Evolutionary conservation across 2,113 vertebrate species (phyloP), one percentile per base, ranked within the genome.

Genomic region (Morphnarchus princeps): DNA sequence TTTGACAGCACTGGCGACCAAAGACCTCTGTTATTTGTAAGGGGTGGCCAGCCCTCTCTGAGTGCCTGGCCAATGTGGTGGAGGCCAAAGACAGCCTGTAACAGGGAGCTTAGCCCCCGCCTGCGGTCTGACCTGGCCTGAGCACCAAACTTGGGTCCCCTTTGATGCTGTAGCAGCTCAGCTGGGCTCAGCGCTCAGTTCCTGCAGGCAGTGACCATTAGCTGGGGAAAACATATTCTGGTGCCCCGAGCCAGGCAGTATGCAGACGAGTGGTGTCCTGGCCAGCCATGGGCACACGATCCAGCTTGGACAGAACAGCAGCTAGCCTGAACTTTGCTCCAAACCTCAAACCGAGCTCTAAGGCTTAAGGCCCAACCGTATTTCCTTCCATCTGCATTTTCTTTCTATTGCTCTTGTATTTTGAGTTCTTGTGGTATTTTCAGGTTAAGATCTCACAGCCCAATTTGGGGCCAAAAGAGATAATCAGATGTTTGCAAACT

Each of bases 11-110:
- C 22, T 6, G 25, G 31, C 79, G 49, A 54, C 25, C 69, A 55
- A 83, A 88, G 69, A 43, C 21, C 59, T 78, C 47, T 20, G 21
- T 45, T 29, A 52, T 63, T n/a, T 5, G 2, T 28, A 42, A 50
- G n/a, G 21, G 31, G 29, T 0, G 0, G 42, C 26, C 49, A 80
- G 42, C 16, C 25, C 1, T 0, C 13, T n/a, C 58, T 0, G 0
- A 57, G 25, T 6, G 14, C 54, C 29, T 8, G 26, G 29, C 25
- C 55, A 66, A 10, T 1, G 1, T 1, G 6, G 9, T 13, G 19
- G 34, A 74, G 76, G 25, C 36, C 22, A 19, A 74, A 45, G 31
- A 12, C 32, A 71, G 73, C 49, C 42, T 1, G 0, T 45, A 61
- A 62, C 1, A 1, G 21, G 6, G 9, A 26, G 10, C 13, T 67